phyloP scores from a whole-genome alignment of 2,113 vertebrate species.

The Takifugu flavidus region DNA sequence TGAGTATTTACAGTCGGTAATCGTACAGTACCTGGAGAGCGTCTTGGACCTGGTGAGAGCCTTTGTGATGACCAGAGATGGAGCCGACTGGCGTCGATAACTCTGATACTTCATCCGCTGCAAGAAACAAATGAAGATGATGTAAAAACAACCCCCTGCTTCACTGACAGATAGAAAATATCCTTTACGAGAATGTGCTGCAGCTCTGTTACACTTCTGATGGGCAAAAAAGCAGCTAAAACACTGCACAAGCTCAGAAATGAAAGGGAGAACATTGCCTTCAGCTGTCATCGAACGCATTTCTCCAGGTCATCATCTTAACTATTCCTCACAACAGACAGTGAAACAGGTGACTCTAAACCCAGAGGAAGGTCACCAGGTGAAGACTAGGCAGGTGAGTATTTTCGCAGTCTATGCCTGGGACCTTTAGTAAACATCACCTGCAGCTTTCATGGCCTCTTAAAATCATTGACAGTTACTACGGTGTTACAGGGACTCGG shows the following conservation, averaged over 20 bases:
- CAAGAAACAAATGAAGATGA: not conserved
- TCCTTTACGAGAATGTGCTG: not conserved
- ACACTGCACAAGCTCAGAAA: too few species aligned
- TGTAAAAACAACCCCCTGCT: not conserved
- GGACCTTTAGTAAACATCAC: too few species aligned
- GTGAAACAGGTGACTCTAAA: constrained; percentile 20
- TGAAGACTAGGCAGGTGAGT: constrained; percentile 2
- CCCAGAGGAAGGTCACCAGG: constrained; percentile 7
- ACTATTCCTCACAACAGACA: constrained; percentile 28
- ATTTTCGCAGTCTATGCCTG: too few species aligned
- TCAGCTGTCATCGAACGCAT: too few species aligned
- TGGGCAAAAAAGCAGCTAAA: too few species aligned
- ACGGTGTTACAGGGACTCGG: not conserved
- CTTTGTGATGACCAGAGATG: constrained; percentile 88
- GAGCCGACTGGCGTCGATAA: constrained; percentile 88
- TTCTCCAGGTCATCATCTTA: not conserved
- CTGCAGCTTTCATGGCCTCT: not conserved
- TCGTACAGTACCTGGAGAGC: constrained; percentile 77
- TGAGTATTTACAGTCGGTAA: not conserved
- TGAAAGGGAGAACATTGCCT: too few species aligned
- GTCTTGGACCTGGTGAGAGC: constrained; percentile 86
- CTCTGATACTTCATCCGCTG: constrained; percentile 88
- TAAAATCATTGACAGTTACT: constrained; percentile 5
- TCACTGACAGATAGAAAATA: not conserved
- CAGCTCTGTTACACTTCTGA: too few species aligned